phyloP scores from a whole-genome alignment of 2,113 vertebrate species.

The Alaudala cheleensis region DNA sequence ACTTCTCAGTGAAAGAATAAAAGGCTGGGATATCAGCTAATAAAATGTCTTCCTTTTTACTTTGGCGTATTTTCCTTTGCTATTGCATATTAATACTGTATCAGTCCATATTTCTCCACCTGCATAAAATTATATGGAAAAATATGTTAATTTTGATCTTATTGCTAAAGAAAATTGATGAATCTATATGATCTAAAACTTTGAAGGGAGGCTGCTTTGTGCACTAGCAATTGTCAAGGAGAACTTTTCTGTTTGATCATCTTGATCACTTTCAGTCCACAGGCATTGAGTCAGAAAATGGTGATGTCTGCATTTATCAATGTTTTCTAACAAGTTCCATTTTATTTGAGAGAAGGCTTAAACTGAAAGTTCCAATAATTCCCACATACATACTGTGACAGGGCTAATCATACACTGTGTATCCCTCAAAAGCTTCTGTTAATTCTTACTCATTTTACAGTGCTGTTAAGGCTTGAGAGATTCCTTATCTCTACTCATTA shows the following conservation, averaged over 20 bases:
- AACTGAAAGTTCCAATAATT: not conserved
- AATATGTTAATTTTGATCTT: not conserved
- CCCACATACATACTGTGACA: not conserved
- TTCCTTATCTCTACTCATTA: conserved; percentile 65
- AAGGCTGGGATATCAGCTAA: not conserved
- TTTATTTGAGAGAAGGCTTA: not conserved
- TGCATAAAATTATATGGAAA: not conserved
- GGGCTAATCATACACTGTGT: not conserved
- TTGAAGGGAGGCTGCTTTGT: not conserved
- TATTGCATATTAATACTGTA: not conserved
- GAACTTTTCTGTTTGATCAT: not conserved
- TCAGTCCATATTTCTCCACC: not conserved
- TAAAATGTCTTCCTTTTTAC: not conserved
- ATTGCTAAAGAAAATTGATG: not conserved
- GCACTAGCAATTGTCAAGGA: not conserved
- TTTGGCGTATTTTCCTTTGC: not conserved
- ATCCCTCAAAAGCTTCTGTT: not conserved
- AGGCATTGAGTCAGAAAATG: not conserved
- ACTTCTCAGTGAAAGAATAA: not conserved
- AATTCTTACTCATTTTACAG: not conserved
- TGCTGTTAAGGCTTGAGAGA: conserved; percentile 1
- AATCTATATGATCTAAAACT: not conserved
- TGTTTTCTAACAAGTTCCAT: not conserved
- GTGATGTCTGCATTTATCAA: not conserved
- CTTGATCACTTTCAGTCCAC: not conserved